These are phyloP conservation scores for Elephas maximus DNA, from an alignment of 2,113 vertebrate species.

Conservation along the genomic window DNA sequence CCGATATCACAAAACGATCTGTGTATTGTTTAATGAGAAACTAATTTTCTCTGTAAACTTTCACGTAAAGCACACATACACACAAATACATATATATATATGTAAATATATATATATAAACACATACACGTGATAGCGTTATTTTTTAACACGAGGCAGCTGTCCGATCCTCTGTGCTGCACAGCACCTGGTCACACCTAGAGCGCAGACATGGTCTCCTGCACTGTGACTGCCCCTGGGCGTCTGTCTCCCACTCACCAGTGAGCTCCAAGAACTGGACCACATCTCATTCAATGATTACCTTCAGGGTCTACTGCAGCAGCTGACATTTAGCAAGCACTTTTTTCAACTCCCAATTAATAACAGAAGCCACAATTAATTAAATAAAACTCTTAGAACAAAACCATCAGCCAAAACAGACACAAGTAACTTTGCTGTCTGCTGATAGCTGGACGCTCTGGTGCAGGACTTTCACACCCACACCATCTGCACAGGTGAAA, in stretches of 20 bases:
- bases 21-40: too few species aligned
- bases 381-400: background rate
- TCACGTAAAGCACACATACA: too few species aligned
- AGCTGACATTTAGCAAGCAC: background rate
- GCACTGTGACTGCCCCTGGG: accelerated
- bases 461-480: background rate
- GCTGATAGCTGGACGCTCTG: accelerated
- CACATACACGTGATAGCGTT: background rate
- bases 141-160: background rate
- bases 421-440: background rate
- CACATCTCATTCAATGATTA: background rate
- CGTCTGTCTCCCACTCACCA: background rate
- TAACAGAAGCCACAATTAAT: background rate
- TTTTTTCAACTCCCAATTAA: background rate
- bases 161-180: background rate
- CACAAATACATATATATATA: too few species aligned
- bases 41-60: too few species aligned
- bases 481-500: accelerated
- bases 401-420: background rate
- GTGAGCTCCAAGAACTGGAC: background rate
- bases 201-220: accelerated
- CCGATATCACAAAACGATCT: too few species aligned
- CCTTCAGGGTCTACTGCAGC: background rate
- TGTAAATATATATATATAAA: too few species aligned
- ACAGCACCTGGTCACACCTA: background rate